Base-by-base conservation (phyloP, 2,888 invertebrate species). In the Epicampocera succincta region DNA sequence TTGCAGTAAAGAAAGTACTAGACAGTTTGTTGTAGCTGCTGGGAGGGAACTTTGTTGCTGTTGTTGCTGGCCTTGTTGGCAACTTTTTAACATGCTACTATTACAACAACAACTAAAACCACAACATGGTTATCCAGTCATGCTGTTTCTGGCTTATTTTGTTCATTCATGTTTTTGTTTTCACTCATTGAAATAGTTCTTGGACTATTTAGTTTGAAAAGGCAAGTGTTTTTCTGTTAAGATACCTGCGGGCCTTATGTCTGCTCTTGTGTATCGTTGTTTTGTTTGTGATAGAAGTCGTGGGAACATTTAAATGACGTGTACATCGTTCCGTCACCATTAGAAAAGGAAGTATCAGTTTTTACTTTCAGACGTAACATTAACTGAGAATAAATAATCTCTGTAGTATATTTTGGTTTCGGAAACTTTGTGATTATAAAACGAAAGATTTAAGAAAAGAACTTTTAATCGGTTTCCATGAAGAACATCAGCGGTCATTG, bases 121-220 rank as follows among this genome's bases (percentile, higher is more conserved):
- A n/a, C n/a, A n/a, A 40, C 21, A 19, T 40, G n/a, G 21, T 17
- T 63, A 69, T 33, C 80, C 52, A 40, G 58, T 12, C 15, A 38
- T 65, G 46, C 33, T 46, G 60, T 78, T 74, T 71, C 74, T 78
- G 78, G 71, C 40, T 78, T 61, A 54, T 52, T 71, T 78, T 52
- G 63, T 78, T 82, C 73, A 74, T 66, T 42, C 50, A 74, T 65
- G 1, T 25, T 33, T 15, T 56, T n/a, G 8, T 69, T 54, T 21
- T 44, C 4, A 11, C 40, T 11, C 6, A 29, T 44, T 21, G 15
- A 68, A 75, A 75, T 56, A 75, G 73, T 75, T 77, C 78, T 78
- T 54, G 56, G 15, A 48, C 73, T 74, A 82, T 71, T 74, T 74
- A 75, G 61, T 71, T 61, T 78, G 82, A 82, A 82, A 82, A 82